phyloP scores from a whole-genome alignment of 2,113 vertebrate species.

The Tragelaphus scriptus region DNA sequence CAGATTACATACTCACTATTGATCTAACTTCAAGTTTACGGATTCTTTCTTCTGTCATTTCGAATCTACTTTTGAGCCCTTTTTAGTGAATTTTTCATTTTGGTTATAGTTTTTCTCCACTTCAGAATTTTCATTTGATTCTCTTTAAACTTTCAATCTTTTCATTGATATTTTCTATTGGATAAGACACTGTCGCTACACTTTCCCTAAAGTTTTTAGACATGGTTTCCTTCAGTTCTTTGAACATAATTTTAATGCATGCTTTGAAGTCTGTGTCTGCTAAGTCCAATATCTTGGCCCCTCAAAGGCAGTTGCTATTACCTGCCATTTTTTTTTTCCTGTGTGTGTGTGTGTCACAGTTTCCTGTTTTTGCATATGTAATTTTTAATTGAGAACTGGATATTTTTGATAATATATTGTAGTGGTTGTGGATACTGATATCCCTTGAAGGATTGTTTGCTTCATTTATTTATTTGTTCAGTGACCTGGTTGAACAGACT shows the following conservation, averaged over 20 bases:
- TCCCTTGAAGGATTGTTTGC: neutral
- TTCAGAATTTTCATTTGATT: neutral
- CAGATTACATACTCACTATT: neutral
- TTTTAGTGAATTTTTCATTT: neutral
- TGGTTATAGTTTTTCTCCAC: neutral
- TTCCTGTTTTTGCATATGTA: neutral
- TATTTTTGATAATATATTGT: neutral
- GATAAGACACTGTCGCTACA: neutral
- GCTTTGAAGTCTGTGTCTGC: neutral
- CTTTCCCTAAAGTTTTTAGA: neutral
- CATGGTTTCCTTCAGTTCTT: neutral
- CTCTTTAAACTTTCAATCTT: neutral
- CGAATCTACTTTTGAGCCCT: neutral
- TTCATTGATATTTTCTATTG: neutral
- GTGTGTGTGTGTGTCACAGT: neutral
- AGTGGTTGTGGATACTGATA: neutral
- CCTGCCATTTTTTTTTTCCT: neutral
- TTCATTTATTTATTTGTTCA: neutral
- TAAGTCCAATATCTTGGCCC: neutral
- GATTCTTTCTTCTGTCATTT: neutral
- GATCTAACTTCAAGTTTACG: neutral
- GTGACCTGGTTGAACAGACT: neutral
- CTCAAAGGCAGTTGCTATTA: neutral
- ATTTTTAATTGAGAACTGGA: neutral
- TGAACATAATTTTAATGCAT: conserved; percentile 9